A percentile compares a stretch with the other conserved stretches of the same genome.
These are phyloP conservation scores for Ferrisia virgata DNA, from an alignment of 2,888 invertebrate genomes.

Conservation along the genomic window DNA sequence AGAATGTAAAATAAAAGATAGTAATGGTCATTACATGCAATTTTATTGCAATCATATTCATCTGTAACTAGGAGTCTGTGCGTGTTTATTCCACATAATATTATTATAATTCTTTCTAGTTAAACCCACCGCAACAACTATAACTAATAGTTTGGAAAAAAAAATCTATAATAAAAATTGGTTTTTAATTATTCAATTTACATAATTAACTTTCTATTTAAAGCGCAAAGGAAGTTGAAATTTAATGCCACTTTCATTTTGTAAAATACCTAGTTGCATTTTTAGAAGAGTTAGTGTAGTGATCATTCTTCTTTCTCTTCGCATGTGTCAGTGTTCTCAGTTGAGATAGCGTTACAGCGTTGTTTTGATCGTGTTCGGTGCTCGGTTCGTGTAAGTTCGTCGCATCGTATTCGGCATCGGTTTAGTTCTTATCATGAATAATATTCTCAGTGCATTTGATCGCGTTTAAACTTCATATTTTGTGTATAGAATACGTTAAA, in stretches of 20 bases:
- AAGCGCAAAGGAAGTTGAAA: slow-evolving; percentile 42
- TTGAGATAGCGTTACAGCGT: not conserved
- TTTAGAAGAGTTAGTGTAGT: not conserved
- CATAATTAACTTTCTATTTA: slow-evolving; percentile 43
- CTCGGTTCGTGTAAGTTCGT: no score
- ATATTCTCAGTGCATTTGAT: not conserved
- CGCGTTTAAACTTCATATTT: not conserved
- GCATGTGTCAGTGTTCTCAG: not conserved
- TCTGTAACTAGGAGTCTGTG: no score
- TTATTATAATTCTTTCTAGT: not conserved
- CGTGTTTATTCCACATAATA: no score
- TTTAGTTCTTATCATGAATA: not conserved
- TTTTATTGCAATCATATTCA: no score
- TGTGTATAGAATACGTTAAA: slow-evolving; percentile 35
- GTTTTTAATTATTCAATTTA: slow-evolving; percentile 37
- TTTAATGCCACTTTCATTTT: slow-evolving; percentile 40
- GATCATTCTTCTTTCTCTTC: not conserved
- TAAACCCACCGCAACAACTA: not conserved
- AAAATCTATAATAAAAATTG: slow-evolving; percentile 6
- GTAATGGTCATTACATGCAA: no score
- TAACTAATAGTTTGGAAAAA: not conserved
- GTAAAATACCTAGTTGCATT: slow-evolving; percentile 41
- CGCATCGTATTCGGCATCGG: not conserved
- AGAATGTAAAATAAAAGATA: no score
- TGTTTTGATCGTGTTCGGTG: not conserved